A percentile compares a stretch with the other conserved stretches of the same genome.
Conservation (phyloP, 2,797 vertebrate genomes). For the Pangasius djambal region DNA sequence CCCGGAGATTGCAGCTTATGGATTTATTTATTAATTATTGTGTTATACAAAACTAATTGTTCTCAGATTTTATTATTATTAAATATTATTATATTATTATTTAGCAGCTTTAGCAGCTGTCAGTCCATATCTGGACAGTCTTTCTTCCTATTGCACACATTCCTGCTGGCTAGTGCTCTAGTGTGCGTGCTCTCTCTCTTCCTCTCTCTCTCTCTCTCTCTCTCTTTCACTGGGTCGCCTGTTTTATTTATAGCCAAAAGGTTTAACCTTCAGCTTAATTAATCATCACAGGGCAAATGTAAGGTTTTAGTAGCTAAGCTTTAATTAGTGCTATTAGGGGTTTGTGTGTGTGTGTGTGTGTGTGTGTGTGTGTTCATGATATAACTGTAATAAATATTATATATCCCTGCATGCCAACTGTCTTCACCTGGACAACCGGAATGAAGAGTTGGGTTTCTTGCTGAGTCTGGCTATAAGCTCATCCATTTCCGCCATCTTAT, state of each 20-base stretch:
- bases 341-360: slow-evolving; percentile 3
- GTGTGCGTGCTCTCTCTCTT: background rate
- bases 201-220: background rate
- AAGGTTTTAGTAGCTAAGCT: background rate
- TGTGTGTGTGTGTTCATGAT: background rate
- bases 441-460: slow-evolving; percentile 10
- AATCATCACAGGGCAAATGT: slow-evolving; percentile 18
- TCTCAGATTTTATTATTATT: too few species aligned
- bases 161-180: background rate
- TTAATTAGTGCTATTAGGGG: slow-evolving; percentile 17
- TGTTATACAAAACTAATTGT: too few species aligned
- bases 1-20: background rate
- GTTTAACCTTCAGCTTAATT: slow-evolving; percentile 18
- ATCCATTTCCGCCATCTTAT: slow-evolving; percentile 19
- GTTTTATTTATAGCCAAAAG: slow-evolving; percentile 15
- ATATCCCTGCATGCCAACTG: background rate
- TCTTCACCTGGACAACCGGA: background rate
- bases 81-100: too few species aligned
- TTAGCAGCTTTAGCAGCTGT: background rate
- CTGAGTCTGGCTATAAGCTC: slow-evolving; percentile 7
- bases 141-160: background rate
- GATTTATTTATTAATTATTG: background rate
- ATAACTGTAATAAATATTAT: background rate
- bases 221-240: background rate
- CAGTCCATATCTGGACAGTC: background rate